These are phyloP conservation scores for Melitaea athalia DNA, from an alignment of 2,888 invertebrate genomes.

Conservation along the genomic window DNA sequence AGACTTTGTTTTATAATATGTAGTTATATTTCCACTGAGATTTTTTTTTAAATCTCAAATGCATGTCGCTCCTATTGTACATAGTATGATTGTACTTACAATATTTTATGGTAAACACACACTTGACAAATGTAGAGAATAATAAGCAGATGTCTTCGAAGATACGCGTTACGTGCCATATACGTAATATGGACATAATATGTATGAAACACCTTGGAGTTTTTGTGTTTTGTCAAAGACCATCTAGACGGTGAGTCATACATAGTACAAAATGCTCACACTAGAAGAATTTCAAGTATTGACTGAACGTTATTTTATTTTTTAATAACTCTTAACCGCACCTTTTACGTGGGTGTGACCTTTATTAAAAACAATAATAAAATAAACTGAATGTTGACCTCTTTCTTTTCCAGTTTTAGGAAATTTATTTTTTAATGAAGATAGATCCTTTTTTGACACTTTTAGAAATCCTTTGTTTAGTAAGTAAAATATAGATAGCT, in stretches of 20 bases:
- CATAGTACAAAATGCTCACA: not conserved
- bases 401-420: not conserved
- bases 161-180: not conserved
- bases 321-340: not conserved
- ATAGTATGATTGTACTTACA: not conserved
- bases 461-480: too few species aligned
- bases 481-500: too few species aligned
- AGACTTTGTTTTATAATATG: too few species aligned
- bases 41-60: not conserved
- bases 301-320: not conserved
- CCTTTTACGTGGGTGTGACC: not conserved
- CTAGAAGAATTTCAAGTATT: slow-evolving; percentile 2
- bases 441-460: too few species aligned
- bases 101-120: not conserved
- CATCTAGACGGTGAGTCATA: slow-evolving; percentile 3
- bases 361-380: not conserved
- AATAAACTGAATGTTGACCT: not conserved
- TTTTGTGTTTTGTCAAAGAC: slow-evolving; percentile 9
- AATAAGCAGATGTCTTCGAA: slow-evolving; percentile 15
- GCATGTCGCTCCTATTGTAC: not conserved
- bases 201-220: slow-evolving; percentile 13
- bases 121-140: slow-evolving; percentile 7
- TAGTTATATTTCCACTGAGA: not conserved
- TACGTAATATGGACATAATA: not conserved
- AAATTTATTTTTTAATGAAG: not conserved